A percentile compares a stretch with the other conserved stretches of the same genome.
Evolutionary conservation across 2,888 invertebrate species (phyloP).

Genomic region (Callimorpha dominula): DNA sequence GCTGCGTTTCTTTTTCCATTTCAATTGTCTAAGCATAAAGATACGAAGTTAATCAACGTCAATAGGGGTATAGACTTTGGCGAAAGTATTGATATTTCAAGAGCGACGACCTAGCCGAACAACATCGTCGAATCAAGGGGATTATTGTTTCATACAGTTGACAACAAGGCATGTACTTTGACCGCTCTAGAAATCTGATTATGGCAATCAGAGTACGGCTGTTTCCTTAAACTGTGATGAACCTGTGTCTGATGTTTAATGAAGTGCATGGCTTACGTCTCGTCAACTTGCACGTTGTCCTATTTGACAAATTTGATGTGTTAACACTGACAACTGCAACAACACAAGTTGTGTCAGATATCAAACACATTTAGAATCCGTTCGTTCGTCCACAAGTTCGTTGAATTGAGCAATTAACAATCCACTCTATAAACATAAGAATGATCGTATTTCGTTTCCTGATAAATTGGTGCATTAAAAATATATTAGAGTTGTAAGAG

Average conservation of each 20-base stretch:
- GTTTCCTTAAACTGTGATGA: not conserved
- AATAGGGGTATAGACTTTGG: not conserved
- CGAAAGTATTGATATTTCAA: not conserved
- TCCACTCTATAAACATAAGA: too few relatives aligned
- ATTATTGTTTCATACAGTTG: not conserved
- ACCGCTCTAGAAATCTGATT: not conserved
- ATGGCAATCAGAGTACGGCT: not conserved
- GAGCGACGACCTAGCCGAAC: not conserved
- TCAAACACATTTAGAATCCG: too few relatives aligned
- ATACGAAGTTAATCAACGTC: not conserved
- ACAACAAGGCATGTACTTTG: not conserved
- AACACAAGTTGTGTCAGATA: too few relatives aligned
- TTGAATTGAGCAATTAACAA: too few relatives aligned
- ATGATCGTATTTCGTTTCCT: too few relatives aligned
- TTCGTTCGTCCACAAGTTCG: too few relatives aligned
- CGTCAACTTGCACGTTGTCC: not conserved
- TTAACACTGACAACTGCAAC: too few relatives aligned
- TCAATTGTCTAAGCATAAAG: not conserved
- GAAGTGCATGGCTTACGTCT: not conserved
- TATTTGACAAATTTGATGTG: not conserved
- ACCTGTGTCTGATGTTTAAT: not conserved
- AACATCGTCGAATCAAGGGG: not conserved
- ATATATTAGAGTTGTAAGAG: not conserved
- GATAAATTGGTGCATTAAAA: too few relatives aligned
- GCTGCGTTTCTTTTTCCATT: too few relatives aligned